Evolutionary conservation across 2,113 vertebrate species (phyloP).

Genomic region (Gnathonemus echidnorhynchus): DNA sequence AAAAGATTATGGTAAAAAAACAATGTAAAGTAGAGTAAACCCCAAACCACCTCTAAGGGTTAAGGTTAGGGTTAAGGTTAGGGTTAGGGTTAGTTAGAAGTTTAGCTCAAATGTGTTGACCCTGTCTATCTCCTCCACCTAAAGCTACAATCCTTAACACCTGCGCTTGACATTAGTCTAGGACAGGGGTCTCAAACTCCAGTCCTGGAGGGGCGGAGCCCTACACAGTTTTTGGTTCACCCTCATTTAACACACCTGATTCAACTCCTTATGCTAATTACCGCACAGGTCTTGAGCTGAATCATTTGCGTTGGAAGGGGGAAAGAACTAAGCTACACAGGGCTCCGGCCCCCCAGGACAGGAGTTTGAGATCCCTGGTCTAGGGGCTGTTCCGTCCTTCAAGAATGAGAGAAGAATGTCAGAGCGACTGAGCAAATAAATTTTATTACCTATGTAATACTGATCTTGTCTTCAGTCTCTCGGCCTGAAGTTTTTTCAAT

Average conservation of each 20-base stretch:
- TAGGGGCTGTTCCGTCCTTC: not conserved
- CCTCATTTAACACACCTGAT: no score
- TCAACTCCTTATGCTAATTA: no score
- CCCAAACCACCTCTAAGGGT: not conserved
- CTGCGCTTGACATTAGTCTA: not conserved
- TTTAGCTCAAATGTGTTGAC: not conserved
- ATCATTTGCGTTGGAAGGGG: no score
- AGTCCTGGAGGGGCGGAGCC: no score
- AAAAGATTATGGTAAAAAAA: not conserved
- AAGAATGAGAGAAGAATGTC: not conserved
- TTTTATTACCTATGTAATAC: not conserved
- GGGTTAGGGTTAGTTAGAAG: not conserved
- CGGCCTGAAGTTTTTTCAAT: not conserved
- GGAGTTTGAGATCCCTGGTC: no score
- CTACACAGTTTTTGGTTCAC: no score
- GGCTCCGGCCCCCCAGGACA: no score
- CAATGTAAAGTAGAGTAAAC: not conserved
- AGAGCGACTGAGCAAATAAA: not conserved
- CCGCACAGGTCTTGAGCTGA: no score
- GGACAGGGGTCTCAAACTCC: no score
- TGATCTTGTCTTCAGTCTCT: not conserved
- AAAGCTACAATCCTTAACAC: not conserved
- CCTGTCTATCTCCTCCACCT: not conserved
- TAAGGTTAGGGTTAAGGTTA: not conserved
- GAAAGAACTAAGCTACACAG: no score